Conservation (phyloP, 2,113 vertebrate genomes). For the Gadus chalcogrammus region DNA sequence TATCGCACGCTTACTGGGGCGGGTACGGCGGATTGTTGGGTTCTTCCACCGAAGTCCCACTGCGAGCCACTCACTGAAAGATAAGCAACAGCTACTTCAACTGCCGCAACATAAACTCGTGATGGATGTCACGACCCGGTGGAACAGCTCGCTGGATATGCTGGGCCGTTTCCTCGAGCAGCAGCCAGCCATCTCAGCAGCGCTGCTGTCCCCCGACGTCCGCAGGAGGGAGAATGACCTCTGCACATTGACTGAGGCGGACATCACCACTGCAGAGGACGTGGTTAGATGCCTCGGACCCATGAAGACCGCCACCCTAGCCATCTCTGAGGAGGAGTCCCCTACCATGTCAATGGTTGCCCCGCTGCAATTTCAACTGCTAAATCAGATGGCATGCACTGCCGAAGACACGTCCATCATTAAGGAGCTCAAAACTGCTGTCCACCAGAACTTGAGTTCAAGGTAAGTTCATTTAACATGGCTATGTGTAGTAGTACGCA, state of each 20-base stretch:
- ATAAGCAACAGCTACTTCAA: not conserved
- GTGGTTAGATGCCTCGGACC: not conserved
- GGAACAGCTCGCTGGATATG: conserved; percentile 23
- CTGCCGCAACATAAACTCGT: conserved; percentile 6
- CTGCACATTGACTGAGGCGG: not conserved
- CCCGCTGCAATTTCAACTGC: not conserved
- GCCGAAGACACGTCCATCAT: too few relatives aligned
- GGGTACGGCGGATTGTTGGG: not conserved
- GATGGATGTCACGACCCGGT: conserved; percentile 8
- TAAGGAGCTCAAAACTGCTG: too few relatives aligned
- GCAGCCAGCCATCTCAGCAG: conserved; percentile 12
- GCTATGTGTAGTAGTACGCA: too few relatives aligned
- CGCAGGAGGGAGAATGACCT: conserved; percentile 11
- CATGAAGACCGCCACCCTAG: conserved; percentile 15
- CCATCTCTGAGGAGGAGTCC: conserved; percentile 19
- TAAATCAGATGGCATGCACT: too few relatives aligned
- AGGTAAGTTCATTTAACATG: too few relatives aligned
- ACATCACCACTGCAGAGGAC: not conserved
- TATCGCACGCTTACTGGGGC: not conserved
- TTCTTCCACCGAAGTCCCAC: conserved; percentile 4
- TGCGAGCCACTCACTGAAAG: conserved; percentile 2
- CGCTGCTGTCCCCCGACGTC: conserved; percentile 19
- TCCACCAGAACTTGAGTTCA: too few relatives aligned
- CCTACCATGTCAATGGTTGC: conserved; percentile 12
- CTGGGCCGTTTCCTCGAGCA: conserved; percentile 16